Evolutionary conservation across 2,113 vertebrate species (phyloP), one percentile per base, ranked within the genome.

Genomic region (Antennarius striatus): DNA sequence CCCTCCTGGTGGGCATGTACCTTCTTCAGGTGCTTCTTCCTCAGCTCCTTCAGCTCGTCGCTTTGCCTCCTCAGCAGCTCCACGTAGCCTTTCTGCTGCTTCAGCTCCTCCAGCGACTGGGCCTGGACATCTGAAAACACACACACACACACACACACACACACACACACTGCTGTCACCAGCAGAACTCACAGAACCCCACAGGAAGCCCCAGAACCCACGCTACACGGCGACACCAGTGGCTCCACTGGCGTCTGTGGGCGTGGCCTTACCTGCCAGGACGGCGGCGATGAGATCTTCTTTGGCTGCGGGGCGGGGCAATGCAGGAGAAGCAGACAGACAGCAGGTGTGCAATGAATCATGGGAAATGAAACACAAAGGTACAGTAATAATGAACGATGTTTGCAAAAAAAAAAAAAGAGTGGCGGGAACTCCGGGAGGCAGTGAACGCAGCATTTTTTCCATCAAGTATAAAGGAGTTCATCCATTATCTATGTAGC

Each of bases 11-110:
- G 1, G 7, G 54, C 11, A 40, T 47, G 14, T 69, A 93, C 93
- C 88, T 94, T 94, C 72, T 93, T 93, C 7, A 91, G 82, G 56
- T 97, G 93, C 60, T 96, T 96, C 83, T 93, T 94, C 1, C 59
- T 85, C 48, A 96, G 81, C 57, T 96, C 95, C 68, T 94, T 92
- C 30, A 96, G 61, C 10, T 97, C 95, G 30, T 94, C 94, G 45
- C 83, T 89, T 10, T 96, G 95, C 32, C 94, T 95, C 81, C 93
- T 93, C 2, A 80, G 43, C 11, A 96, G 80, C 68, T 96, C 96
- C 58, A 79, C 11, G 8, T 94, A 93, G 16, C 56, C 43, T 77
- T 95, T 96, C 59, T 95, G 92, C 71, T 90, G 82, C 72, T 79
- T 93, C 30, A 95, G 75, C 48, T 96, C 94, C 0, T 94, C 94